Evolutionary conservation across 1,140 invertebrate species (phyloP).

Genomic region (Pseudomyrmex gracilis): DNA sequence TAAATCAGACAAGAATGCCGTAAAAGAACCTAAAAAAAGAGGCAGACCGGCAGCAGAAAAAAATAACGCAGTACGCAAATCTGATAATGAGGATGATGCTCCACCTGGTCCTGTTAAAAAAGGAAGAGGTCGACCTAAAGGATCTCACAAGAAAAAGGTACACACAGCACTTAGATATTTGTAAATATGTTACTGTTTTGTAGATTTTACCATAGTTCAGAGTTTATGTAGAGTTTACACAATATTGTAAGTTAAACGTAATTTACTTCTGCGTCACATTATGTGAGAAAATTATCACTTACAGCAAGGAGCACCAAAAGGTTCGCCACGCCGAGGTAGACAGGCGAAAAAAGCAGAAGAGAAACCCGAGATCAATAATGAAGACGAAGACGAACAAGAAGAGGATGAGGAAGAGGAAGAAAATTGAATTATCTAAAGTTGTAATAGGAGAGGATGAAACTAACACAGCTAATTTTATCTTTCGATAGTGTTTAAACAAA

Average conservation of each 20-base stretch:
- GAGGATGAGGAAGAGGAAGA: slow-evolving; percentile 85
- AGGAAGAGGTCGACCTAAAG: slow-evolving; percentile 85
- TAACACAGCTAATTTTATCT: slow-evolving; percentile 61
- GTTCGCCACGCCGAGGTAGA: slow-evolving; percentile 82
- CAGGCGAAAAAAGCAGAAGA: slow-evolving; percentile 84
- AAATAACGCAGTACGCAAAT: slow-evolving; percentile 82
- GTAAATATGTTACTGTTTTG: too few relatives aligned
- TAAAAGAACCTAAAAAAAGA: slow-evolving; percentile 84
- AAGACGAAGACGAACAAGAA: slow-evolving; percentile 85
- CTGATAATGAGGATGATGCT: slow-evolving; percentile 83
- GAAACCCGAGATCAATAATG: slow-evolving; percentile 84
- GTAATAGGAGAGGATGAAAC: slow-evolving; percentile 54
- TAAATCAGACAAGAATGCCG: slow-evolving; percentile 81
- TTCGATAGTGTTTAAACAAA: slow-evolving; percentile 68
- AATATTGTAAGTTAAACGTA: too few relatives aligned
- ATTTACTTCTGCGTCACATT: not conserved
- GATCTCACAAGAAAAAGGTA: slow-evolving; percentile 85
- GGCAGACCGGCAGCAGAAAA: slow-evolving; percentile 81
- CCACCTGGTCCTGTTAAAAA: slow-evolving; percentile 84
- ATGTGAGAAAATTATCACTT: slow-evolving; percentile 52
- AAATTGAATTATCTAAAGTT: slow-evolving; percentile 73
- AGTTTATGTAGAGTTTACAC: too few relatives aligned
- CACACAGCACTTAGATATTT: not conserved
- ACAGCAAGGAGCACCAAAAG: slow-evolving; percentile 78
- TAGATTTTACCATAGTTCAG: too few relatives aligned